Evolutionary conservation across 2,113 vertebrate species (phyloP), one percentile per base, ranked within the genome.

Genomic region (Paratilapia polleni): DNA sequence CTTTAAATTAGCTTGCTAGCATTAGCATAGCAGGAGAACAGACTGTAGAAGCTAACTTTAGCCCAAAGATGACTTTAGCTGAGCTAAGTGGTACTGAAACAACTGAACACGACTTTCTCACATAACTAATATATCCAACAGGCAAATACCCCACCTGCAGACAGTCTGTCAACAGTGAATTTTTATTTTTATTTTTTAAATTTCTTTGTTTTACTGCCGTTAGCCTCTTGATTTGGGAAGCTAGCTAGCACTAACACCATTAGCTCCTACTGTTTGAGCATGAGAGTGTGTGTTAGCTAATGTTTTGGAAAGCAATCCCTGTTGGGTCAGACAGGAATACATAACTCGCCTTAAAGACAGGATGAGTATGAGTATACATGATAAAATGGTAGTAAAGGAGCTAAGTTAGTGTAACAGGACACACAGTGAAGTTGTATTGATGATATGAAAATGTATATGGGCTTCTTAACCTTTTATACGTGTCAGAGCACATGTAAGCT

Each of bases 1-100:
- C 36, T 26, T 26, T 60, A 36, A 26, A 31, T 79, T 89, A 89
- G 86, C 78, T 59, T 36, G 78, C 8, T 91, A 91, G 87, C 91
- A 59, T 57, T 80, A 79, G 63, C 68, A 61, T 43, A 24, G 74
- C 34, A 64, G n/a, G 20, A 56, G 43, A 75, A 15, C 59, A 36
- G 26, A 36, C 64, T 56, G 2, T 61, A 6, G 13, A 28, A 54
- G 88, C 88, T 92, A 88, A 78, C 74, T 36, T 79, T 77, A 92
- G 90, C 87, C 22, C 41, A 68, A 68, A 68, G 41, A 49, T 43
- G 41, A 13, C 41, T 38, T 76, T 76, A 90, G 89, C 87, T 47
- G 62, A 60, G 77, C 54, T 77, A 57, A 36, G 13, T 90, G 59
- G 36, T 34, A 31, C 49, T 78, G 24, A 70, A 31, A 64, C 28